Percentiles rank a stretch among this genome's conserved stretches.
phyloP scores from a whole-genome alignment of 2,113 vertebrate species.

The Stomatorhinus ivindoensis region DNA sequence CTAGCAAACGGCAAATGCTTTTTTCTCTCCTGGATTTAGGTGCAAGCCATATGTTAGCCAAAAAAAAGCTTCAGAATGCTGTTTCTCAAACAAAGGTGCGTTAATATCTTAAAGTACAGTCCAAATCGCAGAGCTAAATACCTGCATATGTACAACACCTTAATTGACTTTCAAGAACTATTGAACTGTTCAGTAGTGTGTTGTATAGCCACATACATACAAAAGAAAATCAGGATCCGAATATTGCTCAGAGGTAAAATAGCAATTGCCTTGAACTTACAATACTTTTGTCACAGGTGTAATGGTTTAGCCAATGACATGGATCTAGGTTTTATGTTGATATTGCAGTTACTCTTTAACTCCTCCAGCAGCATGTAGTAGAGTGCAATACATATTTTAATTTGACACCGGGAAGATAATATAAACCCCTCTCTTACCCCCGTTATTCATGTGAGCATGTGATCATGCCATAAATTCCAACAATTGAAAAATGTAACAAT shows the following conservation, averaged over 20 bases:
- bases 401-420: background rate
- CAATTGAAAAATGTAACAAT: background rate
- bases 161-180: background rate
- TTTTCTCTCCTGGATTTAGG: background rate
- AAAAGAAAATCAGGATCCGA: background rate
- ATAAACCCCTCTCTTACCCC: background rate
- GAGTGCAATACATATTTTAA: background rate
- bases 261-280: background rate
- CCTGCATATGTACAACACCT: background rate
- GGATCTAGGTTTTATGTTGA: background rate
- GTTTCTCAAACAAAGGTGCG: background rate
- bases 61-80: background rate
- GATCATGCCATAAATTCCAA: background rate
- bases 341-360: background rate
- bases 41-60: background rate
- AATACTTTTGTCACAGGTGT: background rate
- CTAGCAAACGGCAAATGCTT: background rate
- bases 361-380: background rate
- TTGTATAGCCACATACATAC: background rate
- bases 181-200: background rate
- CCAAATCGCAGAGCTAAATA: background rate
- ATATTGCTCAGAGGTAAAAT: background rate
- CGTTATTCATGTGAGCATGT: background rate
- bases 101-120: background rate
- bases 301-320: background rate